Evolutionary conservation across 2,797 vertebrate genomes (phyloP).

Genomic region (Gymnoscopelus braueri): DNA sequence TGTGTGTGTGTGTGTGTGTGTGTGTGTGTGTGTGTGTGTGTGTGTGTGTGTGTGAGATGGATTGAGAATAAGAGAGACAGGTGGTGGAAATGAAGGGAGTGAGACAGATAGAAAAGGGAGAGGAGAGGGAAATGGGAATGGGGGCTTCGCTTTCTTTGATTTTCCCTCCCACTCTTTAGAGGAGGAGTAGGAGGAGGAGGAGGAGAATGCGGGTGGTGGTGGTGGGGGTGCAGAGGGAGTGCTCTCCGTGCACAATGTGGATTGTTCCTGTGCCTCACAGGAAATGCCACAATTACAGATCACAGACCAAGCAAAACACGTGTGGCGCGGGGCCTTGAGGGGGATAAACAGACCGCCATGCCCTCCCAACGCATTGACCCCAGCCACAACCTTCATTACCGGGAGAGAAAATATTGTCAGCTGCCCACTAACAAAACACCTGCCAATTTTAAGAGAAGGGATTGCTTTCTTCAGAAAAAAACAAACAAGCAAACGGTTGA

Average conservation of each 20-base stretch:
- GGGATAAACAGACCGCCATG: conserved; percentile 84
- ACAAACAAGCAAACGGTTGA: conserved; percentile 77
- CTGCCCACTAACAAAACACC: conserved; percentile 89
- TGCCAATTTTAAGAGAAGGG: conserved; percentile 87
- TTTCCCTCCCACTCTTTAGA: conserved; percentile 54
- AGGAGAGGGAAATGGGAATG: conserved; percentile 7
- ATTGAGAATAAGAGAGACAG: conserved; percentile 15
- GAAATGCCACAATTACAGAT: conserved; percentile 96
- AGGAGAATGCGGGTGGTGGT: too few species aligned
- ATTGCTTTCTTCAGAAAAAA: conserved; percentile 85
- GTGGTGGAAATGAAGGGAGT: conserved; percentile 36
- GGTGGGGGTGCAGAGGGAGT: conserved; percentile 56
- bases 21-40: conserved; percentile 23
- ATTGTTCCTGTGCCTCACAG: conserved; percentile 93
- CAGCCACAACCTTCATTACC: conserved; percentile 84
- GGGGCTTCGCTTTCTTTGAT: conserved; percentile 53
- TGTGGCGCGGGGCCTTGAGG: conserved; percentile 79
- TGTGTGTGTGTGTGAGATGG: conserved; percentile 20
- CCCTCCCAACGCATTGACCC: conserved; percentile 82
- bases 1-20: conserved; percentile 24
- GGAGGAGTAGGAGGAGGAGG: neutral
- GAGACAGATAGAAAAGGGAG: conserved; percentile 23
- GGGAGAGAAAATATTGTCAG: conserved; percentile 87
- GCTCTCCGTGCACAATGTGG: conserved; percentile 85
- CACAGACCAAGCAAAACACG: conserved; percentile 84